A percentile compares a stretch with the other conserved stretches of the same genome.
These are phyloP conservation scores for Pseudeuparius sepicola DNA, from an alignment of 2,888 invertebrate genomes.

Conservation along the genomic window DNA sequence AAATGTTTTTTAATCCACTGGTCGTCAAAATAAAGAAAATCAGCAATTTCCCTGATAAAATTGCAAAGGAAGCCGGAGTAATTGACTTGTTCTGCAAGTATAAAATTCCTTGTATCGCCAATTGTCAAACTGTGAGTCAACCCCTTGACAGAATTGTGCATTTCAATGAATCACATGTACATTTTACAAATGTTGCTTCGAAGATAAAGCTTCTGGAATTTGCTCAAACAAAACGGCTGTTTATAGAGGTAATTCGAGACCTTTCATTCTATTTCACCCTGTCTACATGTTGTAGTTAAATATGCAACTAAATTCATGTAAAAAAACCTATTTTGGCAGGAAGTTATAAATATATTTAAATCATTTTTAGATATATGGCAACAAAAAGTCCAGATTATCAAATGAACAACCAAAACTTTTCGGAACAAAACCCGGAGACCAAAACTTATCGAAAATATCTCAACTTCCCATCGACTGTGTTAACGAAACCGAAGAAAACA, in stretches of 20 bases:
- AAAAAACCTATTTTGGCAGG: too few species aligned
- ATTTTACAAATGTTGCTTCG: constrained; percentile 22
- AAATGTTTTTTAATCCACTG: constrained; percentile 25
- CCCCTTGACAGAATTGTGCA: constrained; percentile 18
- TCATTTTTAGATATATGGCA: constrained; percentile 16
- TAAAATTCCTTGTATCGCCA: constrained; percentile 22
- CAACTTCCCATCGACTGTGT: too few species aligned
- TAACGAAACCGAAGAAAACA: neutral
- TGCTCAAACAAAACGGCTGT: constrained; percentile 21
- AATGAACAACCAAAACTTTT: constrained; percentile 15
- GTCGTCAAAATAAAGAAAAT: constrained; percentile 26
- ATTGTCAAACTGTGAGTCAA: constrained; percentile 20
- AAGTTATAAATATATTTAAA: too few species aligned
- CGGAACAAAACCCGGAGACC: constrained; percentile 10
- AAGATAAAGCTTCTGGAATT: constrained; percentile 26
- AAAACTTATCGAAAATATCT: constrained; percentile 17
- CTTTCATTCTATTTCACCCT: too few species aligned
- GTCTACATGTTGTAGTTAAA: too few species aligned
- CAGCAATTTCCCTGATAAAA: constrained; percentile 23
- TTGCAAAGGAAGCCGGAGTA: constrained; percentile 19
- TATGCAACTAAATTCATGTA: too few species aligned
- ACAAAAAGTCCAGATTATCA: constrained; percentile 5
- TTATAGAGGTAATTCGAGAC: constrained; percentile 24
- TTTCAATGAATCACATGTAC: constrained; percentile 25
- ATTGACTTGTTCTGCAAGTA: constrained; percentile 18